These are phyloP conservation scores for Cephalopholis sonnerati DNA, from an alignment of 2,113 vertebrate genomes.

Conservation along the genomic window DNA sequence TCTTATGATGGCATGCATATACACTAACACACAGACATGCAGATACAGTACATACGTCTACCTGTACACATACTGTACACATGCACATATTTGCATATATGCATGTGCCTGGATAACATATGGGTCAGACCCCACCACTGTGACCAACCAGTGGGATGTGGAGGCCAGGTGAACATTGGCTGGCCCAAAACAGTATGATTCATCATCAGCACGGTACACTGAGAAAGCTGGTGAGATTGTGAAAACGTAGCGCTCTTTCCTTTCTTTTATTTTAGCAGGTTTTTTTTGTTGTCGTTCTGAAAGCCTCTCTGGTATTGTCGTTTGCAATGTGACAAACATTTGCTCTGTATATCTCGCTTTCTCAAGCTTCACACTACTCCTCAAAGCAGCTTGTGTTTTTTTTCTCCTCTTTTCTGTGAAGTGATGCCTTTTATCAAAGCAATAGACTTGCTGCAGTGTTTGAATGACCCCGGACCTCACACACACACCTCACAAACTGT, in stretches of 20 bases:
- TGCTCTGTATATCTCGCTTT: constrained; percentile 62
- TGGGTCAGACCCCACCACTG: constrained; percentile 53
- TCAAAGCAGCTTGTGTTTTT: constrained; percentile 73
- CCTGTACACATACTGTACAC: constrained; percentile 35
- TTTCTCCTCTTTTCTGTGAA: constrained; percentile 72
- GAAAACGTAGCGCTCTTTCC: constrained; percentile 46
- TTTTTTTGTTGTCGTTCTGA: constrained; percentile 47
- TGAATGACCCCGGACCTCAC: constrained; percentile 81
- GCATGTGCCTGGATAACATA: constrained; percentile 32
- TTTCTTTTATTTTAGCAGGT: constrained; percentile 33
- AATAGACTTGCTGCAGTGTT: constrained; percentile 84
- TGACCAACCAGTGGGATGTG: constrained; percentile 48
- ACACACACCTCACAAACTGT: constrained; percentile 70
- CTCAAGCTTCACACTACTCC: constrained; percentile 76
- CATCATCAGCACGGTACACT: constrained; percentile 57
- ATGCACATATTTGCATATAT: constrained; percentile 30
- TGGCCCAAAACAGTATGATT: constrained; percentile 44
- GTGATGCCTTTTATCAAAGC: constrained; percentile 84
- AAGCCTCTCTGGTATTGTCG: constrained; percentile 53
- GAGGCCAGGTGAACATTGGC: constrained; percentile 34
- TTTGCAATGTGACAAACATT: constrained; percentile 66
- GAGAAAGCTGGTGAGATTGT: constrained; percentile 54
- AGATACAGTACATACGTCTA: constrained; percentile 17
- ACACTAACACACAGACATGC: constrained; percentile 59
- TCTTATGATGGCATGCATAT: constrained; percentile 45